Conservation (phyloP, 2,888 invertebrate genomes). For the Agrenia bidenticulata region DNA sequence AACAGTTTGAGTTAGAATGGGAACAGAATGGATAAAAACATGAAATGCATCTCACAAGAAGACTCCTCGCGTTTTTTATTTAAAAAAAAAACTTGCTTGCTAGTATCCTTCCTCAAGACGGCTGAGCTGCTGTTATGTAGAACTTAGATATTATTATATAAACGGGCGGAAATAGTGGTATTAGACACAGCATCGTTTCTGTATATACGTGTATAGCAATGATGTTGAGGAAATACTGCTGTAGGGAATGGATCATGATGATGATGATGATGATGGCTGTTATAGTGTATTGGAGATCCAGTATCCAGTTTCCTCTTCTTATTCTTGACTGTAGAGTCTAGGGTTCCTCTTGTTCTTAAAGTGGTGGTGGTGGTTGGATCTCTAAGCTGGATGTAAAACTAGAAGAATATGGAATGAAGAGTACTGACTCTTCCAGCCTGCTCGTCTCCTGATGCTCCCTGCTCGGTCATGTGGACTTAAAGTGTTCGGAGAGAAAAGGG, state of each 20-base stretch:
- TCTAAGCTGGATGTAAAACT: background rate
- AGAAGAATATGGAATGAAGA: no score
- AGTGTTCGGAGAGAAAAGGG: conserved; percentile 2
- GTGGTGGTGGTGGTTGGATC: background rate
- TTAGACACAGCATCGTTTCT: no score
- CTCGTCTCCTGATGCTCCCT: background rate
- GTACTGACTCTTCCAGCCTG: no score
- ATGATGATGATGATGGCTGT: background rate
- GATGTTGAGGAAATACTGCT: background rate
- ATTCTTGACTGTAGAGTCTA: background rate
- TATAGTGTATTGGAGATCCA: no score
- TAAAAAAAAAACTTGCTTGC: no score
- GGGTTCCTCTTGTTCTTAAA: background rate
- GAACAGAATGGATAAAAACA: background rate
- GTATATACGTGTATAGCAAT: no score
- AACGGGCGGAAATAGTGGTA: no score
- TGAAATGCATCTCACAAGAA: conserved; percentile 1
- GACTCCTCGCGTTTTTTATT: no score
- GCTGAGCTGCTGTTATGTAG: no score
- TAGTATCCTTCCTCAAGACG: no score
- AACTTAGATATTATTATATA: no score
- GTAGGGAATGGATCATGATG: conserved; percentile 6
- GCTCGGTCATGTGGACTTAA: conserved; percentile 7
- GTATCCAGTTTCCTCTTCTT: no score
- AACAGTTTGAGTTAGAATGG: background rate